Conservation (phyloP, 1,140 invertebrate genomes). For the Helicoverpa zea region DNA sequence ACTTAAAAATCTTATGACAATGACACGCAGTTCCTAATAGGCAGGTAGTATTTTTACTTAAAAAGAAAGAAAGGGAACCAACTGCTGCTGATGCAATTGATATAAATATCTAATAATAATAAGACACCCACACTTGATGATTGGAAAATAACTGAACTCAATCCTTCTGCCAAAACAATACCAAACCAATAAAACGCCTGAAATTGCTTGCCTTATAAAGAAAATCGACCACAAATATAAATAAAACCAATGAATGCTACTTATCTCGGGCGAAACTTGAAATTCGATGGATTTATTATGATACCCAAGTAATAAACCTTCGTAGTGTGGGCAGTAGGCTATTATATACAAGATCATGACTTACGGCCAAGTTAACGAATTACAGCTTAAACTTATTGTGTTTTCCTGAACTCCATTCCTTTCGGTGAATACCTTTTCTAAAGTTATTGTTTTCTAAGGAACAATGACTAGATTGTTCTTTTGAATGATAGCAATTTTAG, state of each 20-base stretch:
- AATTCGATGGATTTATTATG: constrained; percentile 43
- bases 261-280: constrained; percentile 36
- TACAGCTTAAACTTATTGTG: constrained; percentile 31
- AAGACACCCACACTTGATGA: neutral
- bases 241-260: constrained; percentile 29
- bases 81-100: neutral
- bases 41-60: no score
- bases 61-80: no score
- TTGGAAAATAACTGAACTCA: neutral
- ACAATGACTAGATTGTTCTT: neutral
- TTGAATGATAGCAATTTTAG: no score
- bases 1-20: no score
- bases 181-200: constrained; percentile 1
- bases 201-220: constrained; percentile 32
- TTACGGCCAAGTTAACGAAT: constrained; percentile 14
- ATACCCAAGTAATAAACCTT: constrained; percentile 32
- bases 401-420: constrained; percentile 5
- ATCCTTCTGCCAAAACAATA: neutral
- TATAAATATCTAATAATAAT: neutral
- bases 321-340: constrained; percentile 35
- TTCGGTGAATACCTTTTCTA: neutral
- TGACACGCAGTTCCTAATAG: no score
- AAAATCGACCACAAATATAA: constrained; percentile 30
- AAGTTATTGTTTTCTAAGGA: neutral
- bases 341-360: constrained; percentile 40